Evolutionary conservation across 2,797 vertebrate genomes (phyloP), one percentile per base, ranked within the genome.

Genomic region (Squalus acanthias): DNA sequence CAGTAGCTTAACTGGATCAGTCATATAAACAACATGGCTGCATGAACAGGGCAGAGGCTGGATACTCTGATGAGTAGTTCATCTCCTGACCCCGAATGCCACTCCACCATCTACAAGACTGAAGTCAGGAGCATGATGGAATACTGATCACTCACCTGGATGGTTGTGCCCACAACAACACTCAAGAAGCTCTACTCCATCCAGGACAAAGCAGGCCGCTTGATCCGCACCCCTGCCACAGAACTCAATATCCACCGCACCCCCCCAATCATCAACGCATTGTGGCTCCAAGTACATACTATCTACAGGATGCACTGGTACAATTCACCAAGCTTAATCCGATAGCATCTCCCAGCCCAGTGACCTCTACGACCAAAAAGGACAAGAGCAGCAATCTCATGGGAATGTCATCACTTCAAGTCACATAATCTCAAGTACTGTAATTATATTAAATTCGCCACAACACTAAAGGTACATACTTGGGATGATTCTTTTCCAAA

Each of bases 401-500:
- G 15, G 39, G 72, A 76, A 76, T 57, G 53, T 5, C 53, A 57
- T 57, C 2, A 57, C 39, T 39, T 39, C 39, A 63, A 63, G 57
- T 17, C 57, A 91, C 88, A 91, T 5, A 57, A 57, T 63, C 85
- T 88, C 33, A 93, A 92, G 63, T 65, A 65, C 15, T n/a, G 26
- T 20, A 65, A 63, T 65, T 24, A 93, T 39, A 39, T 93, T 65
- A 39, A 65, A 92, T 39, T 67, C 0, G 2, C 9, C 65, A 22
- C 24, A 67, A 67, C 20, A 76, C 24, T 50, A 13, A 24, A 74
- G 22, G 5, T 2, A 76, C 98, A 97, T 98, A 99, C 99, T 99
- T 99, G 96, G 98, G 98, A 95, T 99, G 99, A 65, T 98, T 98
- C 98, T 99, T 99, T 97, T 99, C 98, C 96, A 99, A 97, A 96